These are phyloP conservation scores for Raphicerus campestris DNA, from an alignment of 2,113 vertebrate species.

Conservation along the genomic window DNA sequence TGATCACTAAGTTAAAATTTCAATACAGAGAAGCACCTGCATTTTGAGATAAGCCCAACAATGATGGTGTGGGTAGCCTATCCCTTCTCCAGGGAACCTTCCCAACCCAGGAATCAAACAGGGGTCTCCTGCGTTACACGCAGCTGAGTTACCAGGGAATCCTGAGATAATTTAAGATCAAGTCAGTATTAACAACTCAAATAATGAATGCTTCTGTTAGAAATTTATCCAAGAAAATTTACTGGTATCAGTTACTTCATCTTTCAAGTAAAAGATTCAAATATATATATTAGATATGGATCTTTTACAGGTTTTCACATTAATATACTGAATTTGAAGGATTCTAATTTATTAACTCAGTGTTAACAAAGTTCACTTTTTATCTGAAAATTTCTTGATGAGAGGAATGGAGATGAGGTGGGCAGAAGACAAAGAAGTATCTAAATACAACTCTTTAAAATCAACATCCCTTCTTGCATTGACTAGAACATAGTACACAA, in stretches of 20 bases:
- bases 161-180: neutral
- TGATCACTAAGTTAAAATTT: slow-evolving; percentile 38
- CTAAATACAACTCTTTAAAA: slow-evolving; percentile 22
- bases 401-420: neutral
- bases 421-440: neutral
- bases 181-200: slow-evolving; percentile 47
- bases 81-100: neutral
- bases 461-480: neutral
- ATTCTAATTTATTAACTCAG: slow-evolving; percentile 21
- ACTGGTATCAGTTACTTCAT: slow-evolving; percentile 1
- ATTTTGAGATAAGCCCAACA: slow-evolving; percentile 24
- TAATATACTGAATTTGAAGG: neutral
- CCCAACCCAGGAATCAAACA: neutral
- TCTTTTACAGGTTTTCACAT: neutral
- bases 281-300: neutral
- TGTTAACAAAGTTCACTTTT: slow-evolving; percentile 19
- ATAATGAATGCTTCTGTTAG: slow-evolving; percentile 24
- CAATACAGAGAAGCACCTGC: slow-evolving; percentile 27
- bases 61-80: neutral
- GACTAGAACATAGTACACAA: slow-evolving; percentile 17
- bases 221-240: slow-evolving; percentile 21
- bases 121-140: neutral
- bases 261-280: slow-evolving; percentile 29
- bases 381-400: slow-evolving; percentile 16
- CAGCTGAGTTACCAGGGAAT: neutral